Conservation (phyloP, 2,888 invertebrate genomes). For the Lamellibrachia columna region DNA sequence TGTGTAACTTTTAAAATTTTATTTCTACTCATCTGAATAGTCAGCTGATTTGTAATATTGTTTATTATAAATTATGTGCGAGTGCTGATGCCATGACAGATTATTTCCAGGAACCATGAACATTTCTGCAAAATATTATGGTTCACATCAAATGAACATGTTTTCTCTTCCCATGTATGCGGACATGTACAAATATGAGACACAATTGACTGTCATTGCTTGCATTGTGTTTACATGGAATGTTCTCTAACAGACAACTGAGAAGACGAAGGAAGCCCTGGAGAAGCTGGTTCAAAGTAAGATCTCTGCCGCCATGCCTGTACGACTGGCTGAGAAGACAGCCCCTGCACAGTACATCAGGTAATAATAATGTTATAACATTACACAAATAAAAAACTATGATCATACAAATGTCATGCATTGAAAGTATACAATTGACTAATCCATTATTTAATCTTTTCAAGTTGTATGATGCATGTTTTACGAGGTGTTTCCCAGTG, state of each 20-base stretch:
- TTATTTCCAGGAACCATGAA: no score
- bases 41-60: no score
- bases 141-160: neutral
- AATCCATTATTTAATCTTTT: no score
- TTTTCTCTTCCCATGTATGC: neutral
- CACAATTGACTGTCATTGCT: neutral
- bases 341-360: slow-evolving; percentile 96
- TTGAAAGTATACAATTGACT: no score
- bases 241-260: slow-evolving; percentile 73
- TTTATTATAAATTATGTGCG: no score
- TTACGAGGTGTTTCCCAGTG: no score
- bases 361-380: slow-evolving; percentile 38
- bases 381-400: no score
- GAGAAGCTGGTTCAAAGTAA: slow-evolving; percentile 82
- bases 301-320: slow-evolving; percentile 96
- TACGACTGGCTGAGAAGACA: slow-evolving; percentile 90
- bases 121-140: neutral
- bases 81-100: no score
- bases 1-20: neutral
- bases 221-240: neutral
- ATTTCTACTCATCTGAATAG: no score
- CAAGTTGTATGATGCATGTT: no score
- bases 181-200: neutral
- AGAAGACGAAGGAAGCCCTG: slow-evolving; percentile 85
- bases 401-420: no score